Percentiles rank a stretch among this genome's conserved stretches.
Evolutionary conservation across 2,113 vertebrate species (phyloP).

Genomic region (Trematocara zebra): DNA sequence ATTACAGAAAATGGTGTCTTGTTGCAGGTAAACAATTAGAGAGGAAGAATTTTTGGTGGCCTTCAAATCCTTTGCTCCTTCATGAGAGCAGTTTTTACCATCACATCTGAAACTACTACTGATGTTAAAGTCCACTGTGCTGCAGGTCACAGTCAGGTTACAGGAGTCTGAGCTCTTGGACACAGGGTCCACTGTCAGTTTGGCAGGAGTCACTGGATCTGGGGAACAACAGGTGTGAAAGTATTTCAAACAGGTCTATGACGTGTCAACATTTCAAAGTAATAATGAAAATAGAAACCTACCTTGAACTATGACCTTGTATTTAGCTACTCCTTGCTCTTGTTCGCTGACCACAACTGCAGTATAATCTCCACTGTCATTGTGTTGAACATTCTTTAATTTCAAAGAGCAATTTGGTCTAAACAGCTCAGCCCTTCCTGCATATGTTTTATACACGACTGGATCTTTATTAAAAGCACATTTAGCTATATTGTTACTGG

Average conservation of each 20-base stretch:
- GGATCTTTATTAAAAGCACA: accelerated
- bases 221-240: accelerated
- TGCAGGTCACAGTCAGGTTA: not conserved
- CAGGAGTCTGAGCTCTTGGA: accelerated
- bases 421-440: accelerated
- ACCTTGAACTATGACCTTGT: not conserved
- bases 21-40: accelerated
- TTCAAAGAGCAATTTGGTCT: accelerated
- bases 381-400: not conserved
- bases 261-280: accelerated
- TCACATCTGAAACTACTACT: accelerated
- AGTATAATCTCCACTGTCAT: accelerated
- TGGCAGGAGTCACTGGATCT: accelerated
- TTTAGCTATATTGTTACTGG: accelerated
- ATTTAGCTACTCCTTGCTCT: accelerated
- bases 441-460: accelerated
- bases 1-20: accelerated
- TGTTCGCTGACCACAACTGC: accelerated
- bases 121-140: not conserved
- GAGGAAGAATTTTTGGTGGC: accelerated
- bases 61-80: accelerated
- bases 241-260: accelerated
- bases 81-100: accelerated
- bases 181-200: accelerated
- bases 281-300: accelerated